Base-by-base conservation (phyloP, 2,888 invertebrate genomes). In the Augiades crinisus region DNA sequence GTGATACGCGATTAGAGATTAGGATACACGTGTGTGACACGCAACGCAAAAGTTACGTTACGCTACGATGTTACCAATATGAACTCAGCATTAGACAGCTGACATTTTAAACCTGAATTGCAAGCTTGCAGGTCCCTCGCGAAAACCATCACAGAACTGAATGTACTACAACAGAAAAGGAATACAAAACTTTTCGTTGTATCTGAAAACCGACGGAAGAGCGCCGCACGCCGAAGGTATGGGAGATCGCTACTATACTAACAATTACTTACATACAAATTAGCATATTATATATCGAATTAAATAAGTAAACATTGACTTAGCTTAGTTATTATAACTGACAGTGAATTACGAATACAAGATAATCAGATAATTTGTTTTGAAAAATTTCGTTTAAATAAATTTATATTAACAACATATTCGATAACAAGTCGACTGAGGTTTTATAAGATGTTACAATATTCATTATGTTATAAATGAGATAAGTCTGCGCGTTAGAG, bases 271-370 rank as follows among this genome's bases (percentile, higher is more conserved):
- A 88, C 75, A 78, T 76, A 86, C 78, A 76, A 87, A 83, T 84
- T 89, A 89, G 81, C 78, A 78, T 85, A 81, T 82, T 45, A 51
- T 65, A 73, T 75, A 85, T 80, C 72, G 79, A 86, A 86, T 85
- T 84, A 87, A 82, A 87, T 85, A 86, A 84, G 81, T 87, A 86
- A 89, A 89, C 87, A 85, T 82, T 86, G 86, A 89, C 86, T 87
- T 89, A 89, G 84, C 87, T 83, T 86, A 86, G 80, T 75, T 81
- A 82, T 82, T 81, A 82, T 78, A 87, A 84, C 76, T 75, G 81
- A 85, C 74, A 80, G 72, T 75, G 70, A 76, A 78, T 78, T 74
- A 77, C 64, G 62, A 75, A 78, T 70, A 70, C 65, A 67, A 71
- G 70, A 72, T 62, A 74, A 72, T 72, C 66, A 60, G 64, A 72